These are phyloP conservation scores for Cervus canadensis DNA, from an alignment of 2,113 vertebrate genomes.

Conservation along the genomic window DNA sequence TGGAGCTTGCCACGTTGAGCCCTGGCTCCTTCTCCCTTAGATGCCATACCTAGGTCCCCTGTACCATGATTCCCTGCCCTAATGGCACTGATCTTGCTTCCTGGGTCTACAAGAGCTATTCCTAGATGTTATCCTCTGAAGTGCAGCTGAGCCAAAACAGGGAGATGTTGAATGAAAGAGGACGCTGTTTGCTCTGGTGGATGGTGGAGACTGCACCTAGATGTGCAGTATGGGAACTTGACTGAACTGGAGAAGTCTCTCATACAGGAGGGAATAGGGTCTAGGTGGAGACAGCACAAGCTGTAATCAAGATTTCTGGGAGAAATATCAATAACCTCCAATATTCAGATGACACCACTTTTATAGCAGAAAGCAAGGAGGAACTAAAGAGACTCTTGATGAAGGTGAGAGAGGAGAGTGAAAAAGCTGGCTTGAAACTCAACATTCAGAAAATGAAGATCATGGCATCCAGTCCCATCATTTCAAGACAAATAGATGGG, in stretches of 20 bases:
- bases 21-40: background rate
- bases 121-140: background rate
- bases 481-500: background rate
- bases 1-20: background rate
- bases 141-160: background rate
- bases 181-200: accelerated
- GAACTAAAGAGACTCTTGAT: background rate
- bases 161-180: background rate
- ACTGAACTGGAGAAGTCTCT: background rate
- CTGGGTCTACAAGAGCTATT: background rate
- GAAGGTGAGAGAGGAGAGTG: background rate
- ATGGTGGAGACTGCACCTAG: background rate
- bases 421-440: background rate
- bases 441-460: background rate
- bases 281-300: background rate
- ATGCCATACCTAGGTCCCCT: background rate
- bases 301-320: background rate
- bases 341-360: background rate
- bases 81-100: background rate
- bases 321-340: background rate
- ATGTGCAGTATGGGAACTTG: background rate
- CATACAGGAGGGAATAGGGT: background rate
- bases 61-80: background rate
- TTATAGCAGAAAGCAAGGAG: background rate
- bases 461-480: background rate